Evolutionary conservation across 2,888 invertebrate species (phyloP), one percentile per base, ranked within the genome.

Genomic region (Venusia cambrica): DNA sequence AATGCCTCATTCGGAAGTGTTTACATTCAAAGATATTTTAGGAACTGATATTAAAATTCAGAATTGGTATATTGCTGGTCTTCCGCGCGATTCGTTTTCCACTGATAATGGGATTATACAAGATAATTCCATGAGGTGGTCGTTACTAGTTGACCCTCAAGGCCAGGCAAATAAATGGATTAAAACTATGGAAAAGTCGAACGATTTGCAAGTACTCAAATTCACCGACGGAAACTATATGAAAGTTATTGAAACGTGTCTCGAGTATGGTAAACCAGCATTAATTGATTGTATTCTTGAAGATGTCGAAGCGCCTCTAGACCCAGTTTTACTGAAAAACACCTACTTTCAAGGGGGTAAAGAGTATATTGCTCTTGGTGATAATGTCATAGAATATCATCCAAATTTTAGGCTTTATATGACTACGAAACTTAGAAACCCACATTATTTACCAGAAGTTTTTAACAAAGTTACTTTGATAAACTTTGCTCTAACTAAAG

Each of bases 1-100:
- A 2, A 95, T 97, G 64, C 95, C 97, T 0, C 93, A 93, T 60
- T 94, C 95, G 0, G 81, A 89, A 10, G 77, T 88, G 5, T 97
- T 92, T 70, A 90, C 91, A 12, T 91, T 97, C 32, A 90, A 91
- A 22, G 89, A 89, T 34, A 90, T 93, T 4, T 83, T 98, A 33
- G 97, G 97, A 0, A 91, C 94, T 8, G 95, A 97, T 45, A 94
- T 97, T 13, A 93, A 93, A 70, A 94, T 95, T 52, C 94, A 96
- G 76, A 91, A 92, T 43, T 96, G 96, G 96, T 93, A 93, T 62
- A 94, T 95, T 48, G 90, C 90, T 39, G 94, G 94, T 1, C 79
- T 96, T 35, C 95, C 96, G 0, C 87, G 92, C 50, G 96, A 96
- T 76, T 85, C 89, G 3, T 95, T 95, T 78, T 95, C 95, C 1